These are phyloP conservation scores for Adrianichthys oophorus DNA, from an alignment of 2,797 vertebrate species.

Conservation along the genomic window DNA sequence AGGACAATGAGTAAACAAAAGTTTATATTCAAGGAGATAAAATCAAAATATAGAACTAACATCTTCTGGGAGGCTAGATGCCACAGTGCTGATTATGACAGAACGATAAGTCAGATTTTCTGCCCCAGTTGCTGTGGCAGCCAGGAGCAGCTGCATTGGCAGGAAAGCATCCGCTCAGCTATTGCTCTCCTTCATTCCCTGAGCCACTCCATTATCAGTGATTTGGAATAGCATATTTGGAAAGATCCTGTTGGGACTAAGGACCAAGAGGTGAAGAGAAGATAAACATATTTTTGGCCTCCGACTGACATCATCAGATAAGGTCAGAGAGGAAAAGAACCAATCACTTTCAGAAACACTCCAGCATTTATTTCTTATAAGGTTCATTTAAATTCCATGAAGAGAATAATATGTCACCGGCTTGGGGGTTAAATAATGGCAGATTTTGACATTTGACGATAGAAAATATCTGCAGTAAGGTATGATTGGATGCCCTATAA, in stretches of 20 bases:
- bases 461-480: too few species aligned
- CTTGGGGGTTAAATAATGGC: too few species aligned
- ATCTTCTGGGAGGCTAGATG: constrained; percentile 24
- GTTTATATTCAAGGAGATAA: background rate
- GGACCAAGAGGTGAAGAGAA: constrained; percentile 6
- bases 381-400: too few species aligned
- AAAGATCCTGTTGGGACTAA: constrained; percentile 33
- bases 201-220: constrained; percentile 63
- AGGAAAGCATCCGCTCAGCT: constrained; percentile 43
- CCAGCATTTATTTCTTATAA: too few species aligned
- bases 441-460: too few species aligned
- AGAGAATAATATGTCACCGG: too few species aligned
- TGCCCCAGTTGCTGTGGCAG: constrained; percentile 71
- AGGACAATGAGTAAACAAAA: constrained; percentile 7
- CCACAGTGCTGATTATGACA: constrained; percentile 57
- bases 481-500: too few species aligned
- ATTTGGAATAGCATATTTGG: constrained; percentile 52
- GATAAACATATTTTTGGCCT: too few species aligned
- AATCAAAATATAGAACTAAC: constrained; percentile 12
- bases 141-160: constrained; percentile 66
- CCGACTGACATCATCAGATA: too few species aligned
- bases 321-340: background rate
- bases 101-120: constrained; percentile 68
- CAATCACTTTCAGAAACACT: too few species aligned
- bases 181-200: constrained; percentile 43